Conservation (phyloP, 1,140 invertebrate genomes). For the Saccostrea glomerata region DNA sequence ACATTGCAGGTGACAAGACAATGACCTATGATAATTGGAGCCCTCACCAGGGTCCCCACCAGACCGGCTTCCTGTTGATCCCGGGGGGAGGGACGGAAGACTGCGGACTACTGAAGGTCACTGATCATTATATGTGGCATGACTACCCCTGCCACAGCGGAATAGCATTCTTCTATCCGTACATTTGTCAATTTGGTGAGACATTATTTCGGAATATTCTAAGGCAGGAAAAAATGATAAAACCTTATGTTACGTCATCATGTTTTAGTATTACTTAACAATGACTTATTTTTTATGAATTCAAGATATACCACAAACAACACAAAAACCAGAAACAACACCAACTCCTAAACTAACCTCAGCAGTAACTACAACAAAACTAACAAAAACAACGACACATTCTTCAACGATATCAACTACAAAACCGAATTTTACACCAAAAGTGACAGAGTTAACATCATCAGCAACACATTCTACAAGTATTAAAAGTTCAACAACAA, state of each 20-base stretch:
- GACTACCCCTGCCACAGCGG: constrained; percentile 30
- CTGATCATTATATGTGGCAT: constrained; percentile 24
- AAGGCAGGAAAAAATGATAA: background rate
- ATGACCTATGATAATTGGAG: constrained; percentile 30
- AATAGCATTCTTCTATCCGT: constrained; percentile 14
- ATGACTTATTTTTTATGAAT: background rate
- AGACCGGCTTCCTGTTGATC: constrained; percentile 15
- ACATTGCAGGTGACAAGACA: background rate
- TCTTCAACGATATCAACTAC: background rate
- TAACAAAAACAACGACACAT: background rate
- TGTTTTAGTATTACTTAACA: background rate
- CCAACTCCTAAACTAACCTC: background rate
- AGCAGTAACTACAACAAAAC: background rate
- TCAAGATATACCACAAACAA: background rate
- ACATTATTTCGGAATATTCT: background rate
- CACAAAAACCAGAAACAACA: background rate
- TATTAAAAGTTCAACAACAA: background rate
- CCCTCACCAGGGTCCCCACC: constrained; percentile 1
- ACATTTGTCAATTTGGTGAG: constrained; percentile 37
- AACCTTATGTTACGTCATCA: background rate
- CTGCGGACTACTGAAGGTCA: background rate
- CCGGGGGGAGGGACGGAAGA: constrained; percentile 9
- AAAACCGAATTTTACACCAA: background rate
- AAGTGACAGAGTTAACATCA: background rate
- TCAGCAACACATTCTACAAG: background rate